phyloP scores from a whole-genome alignment of 2,888 invertebrate genomes.

The Sarcophaga subvicina region DNA sequence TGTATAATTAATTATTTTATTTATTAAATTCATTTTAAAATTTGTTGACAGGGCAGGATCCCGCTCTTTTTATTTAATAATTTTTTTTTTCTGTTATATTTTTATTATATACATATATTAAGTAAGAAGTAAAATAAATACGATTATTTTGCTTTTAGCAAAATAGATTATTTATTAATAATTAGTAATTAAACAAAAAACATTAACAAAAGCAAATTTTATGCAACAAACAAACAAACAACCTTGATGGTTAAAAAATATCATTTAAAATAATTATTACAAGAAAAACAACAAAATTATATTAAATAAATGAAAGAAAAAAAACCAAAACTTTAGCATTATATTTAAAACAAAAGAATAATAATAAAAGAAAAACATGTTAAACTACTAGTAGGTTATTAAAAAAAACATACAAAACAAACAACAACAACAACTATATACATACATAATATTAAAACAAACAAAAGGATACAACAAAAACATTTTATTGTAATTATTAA shows the following conservation, averaged over 20 bases:
- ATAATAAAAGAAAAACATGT: slow-evolving; percentile 53
- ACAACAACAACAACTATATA: slow-evolving; percentile 57
- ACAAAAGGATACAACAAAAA: background rate
- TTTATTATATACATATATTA: slow-evolving; percentile 32
- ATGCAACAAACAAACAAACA: slow-evolving; percentile 63
- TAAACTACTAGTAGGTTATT: slow-evolving; percentile 67
- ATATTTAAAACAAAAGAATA: slow-evolving; percentile 35
- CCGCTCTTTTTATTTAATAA: slow-evolving; percentile 72
- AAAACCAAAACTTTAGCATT: slow-evolving; percentile 59
- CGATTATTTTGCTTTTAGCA: slow-evolving; percentile 61
- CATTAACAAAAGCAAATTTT: slow-evolving; percentile 54
- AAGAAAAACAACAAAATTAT: slow-evolving; percentile 49
- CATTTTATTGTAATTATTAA: slow-evolving; percentile 64
- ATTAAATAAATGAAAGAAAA: slow-evolving; percentile 46
- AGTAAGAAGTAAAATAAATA: slow-evolving; percentile 54
- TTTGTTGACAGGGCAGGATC: slow-evolving; percentile 79
- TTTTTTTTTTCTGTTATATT: slow-evolving; percentile 45
- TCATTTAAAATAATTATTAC: slow-evolving; percentile 61
- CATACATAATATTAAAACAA: slow-evolving; percentile 38
- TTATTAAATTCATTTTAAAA: slow-evolving; percentile 60
- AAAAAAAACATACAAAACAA: slow-evolving; percentile 13
- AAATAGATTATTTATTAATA: slow-evolving; percentile 60
- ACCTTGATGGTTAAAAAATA: slow-evolving; percentile 71
- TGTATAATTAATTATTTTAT: slow-evolving; percentile 53
- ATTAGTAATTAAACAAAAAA: slow-evolving; percentile 51